Conservation (phyloP, 2,888 invertebrate species). For the Microctonus hyperodae region DNA sequence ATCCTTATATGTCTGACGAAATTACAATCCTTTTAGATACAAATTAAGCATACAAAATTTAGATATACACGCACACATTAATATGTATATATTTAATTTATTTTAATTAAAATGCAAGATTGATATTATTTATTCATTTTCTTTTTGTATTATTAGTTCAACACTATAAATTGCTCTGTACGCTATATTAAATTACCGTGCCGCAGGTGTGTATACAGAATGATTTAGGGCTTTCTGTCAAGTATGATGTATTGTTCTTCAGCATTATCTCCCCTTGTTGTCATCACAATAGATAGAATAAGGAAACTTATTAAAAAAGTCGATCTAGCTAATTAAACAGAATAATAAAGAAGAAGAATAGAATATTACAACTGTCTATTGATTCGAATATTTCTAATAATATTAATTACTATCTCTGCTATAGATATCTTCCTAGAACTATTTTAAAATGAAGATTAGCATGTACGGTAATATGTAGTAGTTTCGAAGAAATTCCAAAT, state of each 20-base stretch:
- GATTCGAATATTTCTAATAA: background rate
- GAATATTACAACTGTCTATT: background rate
- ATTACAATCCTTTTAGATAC: slow-evolving; percentile 9
- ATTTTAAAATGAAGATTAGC: no score
- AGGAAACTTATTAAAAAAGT: background rate
- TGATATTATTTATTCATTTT: background rate
- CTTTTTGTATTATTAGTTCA: slow-evolving; percentile 1
- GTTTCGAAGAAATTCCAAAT: no score
- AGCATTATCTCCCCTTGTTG: slow-evolving; percentile 23
- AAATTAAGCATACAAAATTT: background rate
- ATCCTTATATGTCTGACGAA: slow-evolving; percentile 1
- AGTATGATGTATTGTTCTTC: slow-evolving; percentile 25
- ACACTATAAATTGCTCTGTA: slow-evolving; percentile 6
- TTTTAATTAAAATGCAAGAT: slow-evolving; percentile 12
- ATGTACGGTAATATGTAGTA: no score
- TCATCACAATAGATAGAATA: background rate
- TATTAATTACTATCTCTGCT: background rate
- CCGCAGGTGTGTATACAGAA: slow-evolving; percentile 30
- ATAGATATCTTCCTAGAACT: no score
- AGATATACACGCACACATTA: background rate
- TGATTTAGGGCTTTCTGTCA: slow-evolving; percentile 28
- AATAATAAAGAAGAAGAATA: background rate
- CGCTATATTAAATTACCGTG: slow-evolving; percentile 19
- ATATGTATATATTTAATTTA: background rate
- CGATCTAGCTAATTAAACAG: background rate